A percentile compares a stretch with the other conserved stretches of the same genome.
Conservation (phyloP, 1,140 invertebrate genomes). For the Drosophila malerkotliana region DNA sequence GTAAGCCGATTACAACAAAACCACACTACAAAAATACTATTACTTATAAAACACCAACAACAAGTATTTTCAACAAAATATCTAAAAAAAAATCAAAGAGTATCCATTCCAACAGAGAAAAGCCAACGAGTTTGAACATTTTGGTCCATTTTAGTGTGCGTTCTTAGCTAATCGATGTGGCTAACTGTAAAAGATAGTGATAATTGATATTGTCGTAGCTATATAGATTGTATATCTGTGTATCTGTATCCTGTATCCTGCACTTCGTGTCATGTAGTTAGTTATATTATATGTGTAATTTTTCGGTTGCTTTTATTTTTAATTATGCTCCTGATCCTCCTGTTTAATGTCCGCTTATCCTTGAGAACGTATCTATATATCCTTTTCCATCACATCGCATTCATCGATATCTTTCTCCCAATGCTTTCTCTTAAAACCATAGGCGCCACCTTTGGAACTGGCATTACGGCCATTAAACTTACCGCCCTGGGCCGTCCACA, state of each 20-base stretch:
- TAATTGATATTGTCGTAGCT: slow-evolving; percentile 7
- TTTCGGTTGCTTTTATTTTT: slow-evolving; percentile 4
- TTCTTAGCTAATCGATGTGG: slow-evolving; percentile 8
- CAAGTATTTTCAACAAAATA: slow-evolving; percentile 4
- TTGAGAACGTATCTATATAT: neutral
- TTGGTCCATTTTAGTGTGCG: slow-evolving; percentile 9
- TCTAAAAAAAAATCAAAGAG: neutral
- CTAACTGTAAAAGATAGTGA: slow-evolving; percentile 5
- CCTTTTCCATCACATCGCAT: slow-evolving; percentile 30
- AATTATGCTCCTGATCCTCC: neutral
- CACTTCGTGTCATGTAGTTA: slow-evolving; percentile 1
- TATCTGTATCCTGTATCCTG: neutral
- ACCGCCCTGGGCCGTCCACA: slow-evolving; percentile 98
- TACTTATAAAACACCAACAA: slow-evolving; percentile 6
- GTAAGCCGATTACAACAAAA: slow-evolving; percentile 57
- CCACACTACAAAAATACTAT: neutral
- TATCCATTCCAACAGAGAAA: slow-evolving; percentile 15
- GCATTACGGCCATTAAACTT: slow-evolving; percentile 98
- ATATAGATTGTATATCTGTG: slow-evolving; percentile 2
- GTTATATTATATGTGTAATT: slow-evolving; percentile 7
- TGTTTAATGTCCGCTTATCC: slow-evolving; percentile 7
- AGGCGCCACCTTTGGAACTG: slow-evolving; percentile 97
- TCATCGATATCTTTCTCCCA: slow-evolving; percentile 74
- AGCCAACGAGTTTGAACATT: slow-evolving; percentile 15
- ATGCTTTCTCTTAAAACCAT: slow-evolving; percentile 49